Evolutionary conservation across 2,888 invertebrate species (phyloP), one percentile per base, ranked within the genome.

Genomic region (Stenolophus ochropezus): DNA sequence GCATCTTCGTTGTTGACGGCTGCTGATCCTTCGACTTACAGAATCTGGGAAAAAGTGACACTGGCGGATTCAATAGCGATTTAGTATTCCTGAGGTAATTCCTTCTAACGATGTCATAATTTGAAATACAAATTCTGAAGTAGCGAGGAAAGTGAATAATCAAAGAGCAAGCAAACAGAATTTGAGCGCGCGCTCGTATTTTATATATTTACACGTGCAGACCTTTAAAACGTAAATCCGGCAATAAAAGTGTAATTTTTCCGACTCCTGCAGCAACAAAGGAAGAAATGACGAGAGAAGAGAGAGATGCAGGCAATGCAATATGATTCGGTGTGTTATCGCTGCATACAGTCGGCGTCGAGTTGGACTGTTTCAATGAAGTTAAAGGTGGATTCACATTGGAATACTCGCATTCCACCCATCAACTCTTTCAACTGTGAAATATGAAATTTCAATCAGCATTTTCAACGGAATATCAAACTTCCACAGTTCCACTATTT

Each of bases 201-300:
- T 61, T 61, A 61, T 61, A 61, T 61, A 61, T 61, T 61, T 61
- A 61, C 61, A 61, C 61, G 61, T 61, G 23, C 25, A 61, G 61
- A 23, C 61, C 61, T 61, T 61, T 61, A 61, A 61, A 61, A 61
- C 61, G 61, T 61, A 61, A 61, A 61, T 61, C 61, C 42, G 11
- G 69, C 69, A 69, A 69, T 69, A 69, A 69, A 69, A 69, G 21
- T 73, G 47, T 73, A 73, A 73, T 73, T 73, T 73, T 73, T 33
- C 49, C 73, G 47, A 49, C 21, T 73, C n/a, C 11, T 20, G 73
- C 73, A 49, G 47, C 49, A 73, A 73, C 73, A 73, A 73, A 73
- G 49, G 73, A 73, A 73, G 73, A 73, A 23, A 71, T 42, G 71
- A 42, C 42, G 20, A n/a, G 71, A 71, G 33, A 42, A 42, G 33